phyloP scores from a whole-genome alignment of 2,888 invertebrate species.

The Mamestra brassicae region DNA sequence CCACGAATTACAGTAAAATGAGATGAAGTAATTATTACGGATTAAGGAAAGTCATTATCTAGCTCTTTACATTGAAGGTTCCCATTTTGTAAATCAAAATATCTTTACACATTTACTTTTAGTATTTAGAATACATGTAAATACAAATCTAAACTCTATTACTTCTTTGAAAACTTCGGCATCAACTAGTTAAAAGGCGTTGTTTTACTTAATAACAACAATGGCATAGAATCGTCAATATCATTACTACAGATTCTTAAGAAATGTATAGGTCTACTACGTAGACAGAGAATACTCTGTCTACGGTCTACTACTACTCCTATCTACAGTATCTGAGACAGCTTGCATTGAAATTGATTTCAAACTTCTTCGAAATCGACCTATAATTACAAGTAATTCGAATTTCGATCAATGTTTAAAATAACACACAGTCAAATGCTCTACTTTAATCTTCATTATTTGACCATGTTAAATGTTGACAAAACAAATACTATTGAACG shows the following conservation, averaged over 20 bases:
- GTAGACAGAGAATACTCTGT: too few relatives aligned
- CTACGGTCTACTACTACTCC: too few relatives aligned
- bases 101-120: background rate
- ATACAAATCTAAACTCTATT: background rate
- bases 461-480: conserved; percentile 5
- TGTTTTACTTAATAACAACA: background rate
- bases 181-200: background rate
- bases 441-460: too few relatives aligned
- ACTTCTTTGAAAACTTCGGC: background rate
- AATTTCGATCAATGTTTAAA: conserved; percentile 9
- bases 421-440: conserved; percentile 4
- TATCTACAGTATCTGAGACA: background rate
- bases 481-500: conserved; percentile 29
- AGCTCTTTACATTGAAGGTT: background rate
- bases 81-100: background rate
- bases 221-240: background rate
- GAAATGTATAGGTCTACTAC: too few relatives aligned
- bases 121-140: background rate
- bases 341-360: background rate
- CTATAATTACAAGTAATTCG: background rate
- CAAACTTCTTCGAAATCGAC: background rate
- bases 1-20: conserved; percentile 10
- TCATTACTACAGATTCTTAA: background rate
- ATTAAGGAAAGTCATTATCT: background rate
- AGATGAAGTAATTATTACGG: background rate